phyloP scores from a whole-genome alignment of 2,888 invertebrate species.

The Macroteleia sp. region DNA sequence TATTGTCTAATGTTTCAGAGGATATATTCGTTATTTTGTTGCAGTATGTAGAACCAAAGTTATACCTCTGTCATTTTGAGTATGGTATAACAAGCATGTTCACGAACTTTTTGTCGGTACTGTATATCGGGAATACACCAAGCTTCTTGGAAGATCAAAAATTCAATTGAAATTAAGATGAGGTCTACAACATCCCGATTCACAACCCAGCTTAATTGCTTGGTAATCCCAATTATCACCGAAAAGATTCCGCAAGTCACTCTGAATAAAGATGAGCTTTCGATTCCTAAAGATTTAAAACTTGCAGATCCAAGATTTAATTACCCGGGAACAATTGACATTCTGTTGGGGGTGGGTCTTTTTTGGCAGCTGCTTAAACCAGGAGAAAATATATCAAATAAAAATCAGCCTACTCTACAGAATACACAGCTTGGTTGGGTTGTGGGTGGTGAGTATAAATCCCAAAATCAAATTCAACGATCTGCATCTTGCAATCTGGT shows the following conservation, averaged over 20 bases:
- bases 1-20: too few relatives aligned
- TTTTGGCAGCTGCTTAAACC: not conserved
- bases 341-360: not conserved
- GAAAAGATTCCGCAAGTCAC: slow-evolving; percentile 1
- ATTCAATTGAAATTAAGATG: not conserved
- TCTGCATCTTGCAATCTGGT: not conserved
- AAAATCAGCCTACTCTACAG: not conserved
- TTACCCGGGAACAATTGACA: not conserved
- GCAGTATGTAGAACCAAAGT: too few relatives aligned
- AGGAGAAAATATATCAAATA: slow-evolving; percentile 1
- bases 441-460: not conserved
- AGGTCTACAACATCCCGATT: not conserved
- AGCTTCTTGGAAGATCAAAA: not conserved
- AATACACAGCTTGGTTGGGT: not conserved
- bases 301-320: slow-evolving; percentile 11
- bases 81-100: too few relatives aligned
- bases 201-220: not conserved
- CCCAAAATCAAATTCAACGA: too few relatives aligned
- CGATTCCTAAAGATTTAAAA: not conserved
- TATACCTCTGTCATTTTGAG: too few relatives aligned
- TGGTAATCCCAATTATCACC: not conserved
- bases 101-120: too few relatives aligned
- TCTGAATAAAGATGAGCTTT: not conserved
- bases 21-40: too few relatives aligned
- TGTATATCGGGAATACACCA: not conserved